These are phyloP conservation scores for Cyclophora albipunctata DNA, from an alignment of 2,888 invertebrate genomes.

Conservation along the genomic window DNA sequence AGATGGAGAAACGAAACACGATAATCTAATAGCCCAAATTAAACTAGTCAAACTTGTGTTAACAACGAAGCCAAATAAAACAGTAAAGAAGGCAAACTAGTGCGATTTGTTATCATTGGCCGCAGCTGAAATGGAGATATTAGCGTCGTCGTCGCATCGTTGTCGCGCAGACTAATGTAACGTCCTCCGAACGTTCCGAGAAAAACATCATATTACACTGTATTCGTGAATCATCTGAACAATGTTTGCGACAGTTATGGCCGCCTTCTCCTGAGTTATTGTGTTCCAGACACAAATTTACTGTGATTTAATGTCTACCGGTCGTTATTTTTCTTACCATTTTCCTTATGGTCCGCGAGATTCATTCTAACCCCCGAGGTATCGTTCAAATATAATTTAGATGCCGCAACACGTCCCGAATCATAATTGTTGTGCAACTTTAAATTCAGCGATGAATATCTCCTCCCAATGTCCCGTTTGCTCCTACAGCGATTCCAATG, in stretches of 20 bases:
- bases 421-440: constrained; percentile 18
- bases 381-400: constrained; percentile 19
- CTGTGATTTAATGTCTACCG: constrained; percentile 59
- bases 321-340: constrained; percentile 47
- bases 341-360: constrained; percentile 30
- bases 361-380: constrained; percentile 14
- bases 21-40: no score
- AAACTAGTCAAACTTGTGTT: no score
- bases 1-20: no score
- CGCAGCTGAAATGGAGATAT: no score
- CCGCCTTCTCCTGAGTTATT: constrained; percentile 61
- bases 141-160: no score
- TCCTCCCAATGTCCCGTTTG: no score
- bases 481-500: no score
- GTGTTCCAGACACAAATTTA: constrained; percentile 61
- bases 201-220: constrained; percentile 53
- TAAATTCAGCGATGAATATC: constrained; percentile 4
- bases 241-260: constrained; percentile 69
- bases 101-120: no score
- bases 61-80: no score
- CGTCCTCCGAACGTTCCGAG: constrained; percentile 11
- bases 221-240: constrained; percentile 65
- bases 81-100: no score
- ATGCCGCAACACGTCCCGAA: constrained; percentile 21
- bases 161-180: not conserved